Base-by-base conservation (phyloP, 2,113 vertebrate genomes). In the Cephalopholis sonnerati region DNA sequence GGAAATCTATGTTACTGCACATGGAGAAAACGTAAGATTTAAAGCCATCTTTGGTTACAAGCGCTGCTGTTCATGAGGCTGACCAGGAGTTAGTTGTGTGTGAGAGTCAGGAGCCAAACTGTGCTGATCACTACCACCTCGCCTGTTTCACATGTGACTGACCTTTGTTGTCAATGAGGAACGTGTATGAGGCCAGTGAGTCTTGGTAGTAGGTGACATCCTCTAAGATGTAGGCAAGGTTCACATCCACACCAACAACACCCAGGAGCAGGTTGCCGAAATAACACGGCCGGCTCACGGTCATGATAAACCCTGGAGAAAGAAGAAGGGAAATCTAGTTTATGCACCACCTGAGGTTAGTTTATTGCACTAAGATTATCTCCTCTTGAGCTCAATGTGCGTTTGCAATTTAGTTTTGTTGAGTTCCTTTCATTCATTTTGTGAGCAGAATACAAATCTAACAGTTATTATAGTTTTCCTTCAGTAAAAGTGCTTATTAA, bases 91-190 rank as follows among this genome's bases (percentile, higher is more conserved):
- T 41, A 54, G 22, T 41, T 50, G 46, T 48, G 46, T 48, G 8
- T 8, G 41, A 44, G 41, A 44, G 41, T 44, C 9, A 44, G 2
- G 2, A 44, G 9, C 41, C 41, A 9, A 44, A 12, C 41, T 44
- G 22, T 12, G 16, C 3, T 12, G 7, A 22, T 65, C 4, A 4
- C 50, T 16, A 16, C 24, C 50, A 12, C 22, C 24, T 67, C 2
- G 13, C 3, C 22, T 0, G 20, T 66, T 18, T 55, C 27, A 6
- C 41, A 2, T 24, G n/a, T 15, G 58, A 87, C 90, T 90, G 91
- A 99, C 98, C 98, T 98, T 99, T 99, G 91, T 99, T 98, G 92
- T 99, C 98, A 16, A 99, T 99, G 81, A 99, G 97, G 91, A 99
- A 99, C 0, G 98, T 99, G 93, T 99, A 99, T 27, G 98, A 99